Evolutionary conservation across 2,888 invertebrate species (phyloP), one percentile per base, ranked within the genome.

Genomic region (Syrista parreyssii): DNA sequence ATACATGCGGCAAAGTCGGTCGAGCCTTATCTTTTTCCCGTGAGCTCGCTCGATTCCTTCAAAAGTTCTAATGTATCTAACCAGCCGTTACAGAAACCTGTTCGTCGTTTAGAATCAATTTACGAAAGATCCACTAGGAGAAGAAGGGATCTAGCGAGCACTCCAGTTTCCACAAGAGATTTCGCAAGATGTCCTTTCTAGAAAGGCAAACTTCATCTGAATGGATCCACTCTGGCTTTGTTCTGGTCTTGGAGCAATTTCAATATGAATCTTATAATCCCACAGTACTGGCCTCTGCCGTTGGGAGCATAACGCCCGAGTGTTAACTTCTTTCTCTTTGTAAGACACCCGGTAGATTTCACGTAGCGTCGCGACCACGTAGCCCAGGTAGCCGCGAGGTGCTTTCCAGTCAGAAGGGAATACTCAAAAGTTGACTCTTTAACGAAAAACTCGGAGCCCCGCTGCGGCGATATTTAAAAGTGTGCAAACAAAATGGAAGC

Each of bases 401-500:
- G 55, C 55, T 55, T 55, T 55, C 23, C 55, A 55, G 55, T 23
- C 55, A 55, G 55, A 55, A 55, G 55, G 55, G 55, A 55, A 55
- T 55, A 55, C 55, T 55, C 55, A 55, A 55, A 55, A 55, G 55
- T 71, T 33, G 71, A 71, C 32, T 71, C 71, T 71, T 71, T 71
- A 31, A 71, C 71, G 71, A 71, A 71, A 71, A 71, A 71, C 71
- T 31, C 55, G 23, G 55, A n/a, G 55, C 23, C 23, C 71, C 71
- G 71, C 31, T 71, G 71, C 81, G 81, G 82, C 82, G 81, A 82
- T 84, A 83, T 86, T 86, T 83, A 86, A 86, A 85, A 86, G 84
- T 86, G 83, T 86, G 86, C 86, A 86, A 86, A 86, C 85, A 86
- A 76, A 76, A 82, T 82, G 80, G n/a, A 80, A 81, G 79, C 83